Evolutionary conservation across 2,888 invertebrate species (phyloP).

Genomic region (Caenorhabditis parvicauda): DNA sequence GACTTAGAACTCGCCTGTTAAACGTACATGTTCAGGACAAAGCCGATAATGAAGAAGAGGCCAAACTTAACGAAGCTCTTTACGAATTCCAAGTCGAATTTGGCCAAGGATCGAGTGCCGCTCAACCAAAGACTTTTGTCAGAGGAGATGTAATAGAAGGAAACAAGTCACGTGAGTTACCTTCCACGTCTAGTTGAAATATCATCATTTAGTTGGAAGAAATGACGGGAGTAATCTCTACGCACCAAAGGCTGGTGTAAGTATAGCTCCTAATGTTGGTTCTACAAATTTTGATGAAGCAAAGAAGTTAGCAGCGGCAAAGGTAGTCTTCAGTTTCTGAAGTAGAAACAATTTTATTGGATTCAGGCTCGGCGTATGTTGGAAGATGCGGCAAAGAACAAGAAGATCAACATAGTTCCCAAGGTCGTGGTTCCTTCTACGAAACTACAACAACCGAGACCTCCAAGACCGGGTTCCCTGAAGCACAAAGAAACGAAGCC

Average conservation of each 20-base stretch:
- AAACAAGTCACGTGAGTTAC: constrained; percentile 35
- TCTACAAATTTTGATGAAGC: constrained; percentile 48
- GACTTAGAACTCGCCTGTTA: too few relatives aligned
- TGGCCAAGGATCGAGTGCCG: constrained; percentile 11
- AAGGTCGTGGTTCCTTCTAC: constrained; percentile 30
- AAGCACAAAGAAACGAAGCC: constrained; percentile 69
- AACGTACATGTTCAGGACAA: too few relatives aligned
- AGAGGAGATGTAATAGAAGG: constrained; percentile 85
- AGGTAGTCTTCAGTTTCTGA: constrained; percentile 9
- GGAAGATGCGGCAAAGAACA: constrained; percentile 36
- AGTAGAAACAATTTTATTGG: neutral
- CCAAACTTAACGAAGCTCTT: constrained; percentile 23
- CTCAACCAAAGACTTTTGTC: constrained; percentile 81
- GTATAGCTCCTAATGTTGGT: constrained; percentile 7
- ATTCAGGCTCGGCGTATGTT: constrained; percentile 47
- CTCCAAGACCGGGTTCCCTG: constrained; percentile 67
- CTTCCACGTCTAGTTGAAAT: constrained; percentile 1
- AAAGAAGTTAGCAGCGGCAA: constrained; percentile 53
- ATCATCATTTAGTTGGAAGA: neutral
- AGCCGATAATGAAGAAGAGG: constrained; percentile 30
- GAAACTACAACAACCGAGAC: constrained; percentile 68
- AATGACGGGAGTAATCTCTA: constrained; percentile 19
- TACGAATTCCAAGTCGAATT: constrained; percentile 28
- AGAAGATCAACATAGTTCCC: constrained; percentile 22
- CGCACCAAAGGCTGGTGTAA: constrained; percentile 27